Percentiles rank a stretch among this genome's conserved stretches.
Conservation (phyloP, 2,888 invertebrate genomes). For the Electrophaes corylata region DNA sequence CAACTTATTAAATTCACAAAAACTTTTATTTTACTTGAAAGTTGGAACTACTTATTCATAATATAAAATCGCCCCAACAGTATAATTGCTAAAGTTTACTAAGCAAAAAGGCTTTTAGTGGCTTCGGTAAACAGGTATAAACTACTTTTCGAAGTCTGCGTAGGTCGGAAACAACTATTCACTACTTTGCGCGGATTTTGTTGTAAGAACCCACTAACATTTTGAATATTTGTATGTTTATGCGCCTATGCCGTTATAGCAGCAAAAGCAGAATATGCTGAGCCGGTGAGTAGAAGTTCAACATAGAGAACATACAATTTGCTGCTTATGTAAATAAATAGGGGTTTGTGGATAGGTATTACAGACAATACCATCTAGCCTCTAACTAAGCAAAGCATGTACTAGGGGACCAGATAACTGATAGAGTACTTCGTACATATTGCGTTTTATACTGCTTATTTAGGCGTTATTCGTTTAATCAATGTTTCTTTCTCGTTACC, state of each 20-base stretch:
- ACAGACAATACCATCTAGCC: no score
- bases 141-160: constrained; percentile 35
- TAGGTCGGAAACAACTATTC: constrained; percentile 31
- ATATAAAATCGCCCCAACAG: constrained; percentile 39
- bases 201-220: constrained; percentile 27
- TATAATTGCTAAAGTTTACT: constrained; percentile 50
- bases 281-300: constrained; percentile 17
- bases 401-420: no score
- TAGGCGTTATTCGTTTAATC: no score
- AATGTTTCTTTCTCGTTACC: no score
- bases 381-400: no score
- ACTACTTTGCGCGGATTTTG: constrained; percentile 27
- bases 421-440: no score
- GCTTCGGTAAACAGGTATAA: constrained; percentile 39
- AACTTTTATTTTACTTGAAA: constrained; percentile 22
- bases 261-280: constrained; percentile 17
- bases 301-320: no score
- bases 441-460: no score
- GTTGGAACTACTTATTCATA: constrained; percentile 31
- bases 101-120: constrained; percentile 45
- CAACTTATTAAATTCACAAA: constrained; percentile 4
- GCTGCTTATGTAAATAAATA: neutral
- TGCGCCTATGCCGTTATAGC: constrained; percentile 18
- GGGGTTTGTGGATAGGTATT: no score
- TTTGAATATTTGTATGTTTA: constrained; percentile 26